Conservation (phyloP, 1,140 invertebrate species). For the Charaxes varanes region DNA sequence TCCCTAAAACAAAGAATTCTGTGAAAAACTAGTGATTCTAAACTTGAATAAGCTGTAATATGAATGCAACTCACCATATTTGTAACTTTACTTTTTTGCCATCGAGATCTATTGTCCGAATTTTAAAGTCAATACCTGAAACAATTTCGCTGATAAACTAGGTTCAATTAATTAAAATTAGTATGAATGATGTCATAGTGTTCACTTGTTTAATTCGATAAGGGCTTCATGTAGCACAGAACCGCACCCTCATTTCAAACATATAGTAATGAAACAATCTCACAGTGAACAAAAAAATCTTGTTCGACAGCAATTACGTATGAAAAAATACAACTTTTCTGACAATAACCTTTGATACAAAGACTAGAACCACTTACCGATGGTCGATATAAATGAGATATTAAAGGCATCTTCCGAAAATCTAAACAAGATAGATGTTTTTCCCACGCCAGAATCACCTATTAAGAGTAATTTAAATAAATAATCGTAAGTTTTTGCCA, state of each 20-base stretch:
- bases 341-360: conserved; percentile 69
- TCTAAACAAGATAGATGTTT: conserved; percentile 98
- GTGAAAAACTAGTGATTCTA: too few relatives aligned
- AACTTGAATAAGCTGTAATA: conserved; percentile 10
- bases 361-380: conserved; percentile 82
- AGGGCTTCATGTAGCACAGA: conserved; percentile 42
- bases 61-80: conserved; percentile 87
- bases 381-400: conserved; percentile 98
- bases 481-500: conserved; percentile 97
- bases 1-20: conserved; percentile 78
- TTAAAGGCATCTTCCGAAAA: conserved; percentile 99
- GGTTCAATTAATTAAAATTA: conserved; percentile 64
- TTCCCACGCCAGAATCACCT: conserved; percentile 98
- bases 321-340: conserved; percentile 62
- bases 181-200: conserved; percentile 68
- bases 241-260: conserved; percentile 45
- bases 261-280: conserved; percentile 29
- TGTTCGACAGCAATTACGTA: conserved; percentile 53
- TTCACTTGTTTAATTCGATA: conserved; percentile 56
- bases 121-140: conserved; percentile 98
- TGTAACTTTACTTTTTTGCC: conserved; percentile 99
- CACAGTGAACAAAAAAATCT: conserved; percentile 55
- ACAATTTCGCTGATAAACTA: conserved; percentile 50
- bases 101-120: conserved; percentile 97
- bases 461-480: conserved; percentile 98